Conservation (phyloP, 2,113 vertebrate species). For the Polyodon spathula region DNA sequence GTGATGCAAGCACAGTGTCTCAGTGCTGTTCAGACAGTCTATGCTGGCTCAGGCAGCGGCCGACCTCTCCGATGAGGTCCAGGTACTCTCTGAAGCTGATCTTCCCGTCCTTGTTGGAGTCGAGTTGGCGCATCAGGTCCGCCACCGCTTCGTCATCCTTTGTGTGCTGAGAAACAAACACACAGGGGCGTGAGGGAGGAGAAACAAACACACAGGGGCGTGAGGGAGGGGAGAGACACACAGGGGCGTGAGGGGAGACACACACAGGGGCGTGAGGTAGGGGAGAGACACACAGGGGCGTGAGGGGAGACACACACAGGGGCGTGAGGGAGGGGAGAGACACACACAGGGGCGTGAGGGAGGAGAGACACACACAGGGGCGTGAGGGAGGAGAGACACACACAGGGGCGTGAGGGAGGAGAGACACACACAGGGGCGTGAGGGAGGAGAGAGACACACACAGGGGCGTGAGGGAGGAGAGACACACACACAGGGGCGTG, state of each 20-base stretch:
- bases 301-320: too few species aligned
- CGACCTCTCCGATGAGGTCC: constrained; percentile 56
- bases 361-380: constrained; percentile 9
- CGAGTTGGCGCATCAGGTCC: constrained; percentile 47
- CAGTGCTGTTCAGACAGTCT: too few species aligned
- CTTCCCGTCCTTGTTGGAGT: constrained; percentile 52
- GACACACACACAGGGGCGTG: too few species aligned
- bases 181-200: background rate
- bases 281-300: too few species aligned
- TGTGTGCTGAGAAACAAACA: constrained; percentile 34
- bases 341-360: background rate
- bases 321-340: too few species aligned
- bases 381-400: background rate
- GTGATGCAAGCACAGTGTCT: too few species aligned
- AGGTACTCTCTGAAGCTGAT: constrained; percentile 59
- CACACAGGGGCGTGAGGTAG: background rate
- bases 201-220: constrained; percentile 7
- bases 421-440: background rate
- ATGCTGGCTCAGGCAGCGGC: constrained; percentile 42
- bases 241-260: background rate
- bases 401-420: background rate
- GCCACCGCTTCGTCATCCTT: constrained; percentile 49
- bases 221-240: constrained; percentile 2
- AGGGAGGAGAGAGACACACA: background rate
- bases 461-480: too few species aligned